Evolutionary conservation across 2,113 vertebrate species (phyloP).

Genomic region (Telmatochromis brichardi): DNA sequence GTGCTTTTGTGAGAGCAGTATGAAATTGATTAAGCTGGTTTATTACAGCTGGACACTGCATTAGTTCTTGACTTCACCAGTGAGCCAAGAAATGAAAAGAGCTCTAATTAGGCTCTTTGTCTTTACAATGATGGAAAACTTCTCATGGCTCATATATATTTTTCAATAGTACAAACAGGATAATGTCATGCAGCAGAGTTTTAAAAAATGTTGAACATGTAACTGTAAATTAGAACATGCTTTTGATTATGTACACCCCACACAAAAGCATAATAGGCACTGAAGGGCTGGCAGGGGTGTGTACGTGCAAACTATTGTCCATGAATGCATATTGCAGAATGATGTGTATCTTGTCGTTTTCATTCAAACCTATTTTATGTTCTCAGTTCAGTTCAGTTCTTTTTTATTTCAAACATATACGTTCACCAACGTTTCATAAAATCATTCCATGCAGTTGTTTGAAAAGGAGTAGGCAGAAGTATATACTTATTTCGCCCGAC

Average conservation of each 20-base stretch:
- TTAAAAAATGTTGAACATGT: not conserved
- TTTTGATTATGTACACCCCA: not conserved
- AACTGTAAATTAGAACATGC: not conserved
- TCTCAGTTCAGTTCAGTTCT: too few species aligned
- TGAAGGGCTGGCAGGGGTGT: too few species aligned
- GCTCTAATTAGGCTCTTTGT: not conserved
- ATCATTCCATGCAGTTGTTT: too few species aligned
- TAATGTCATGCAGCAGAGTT: fast-evolving
- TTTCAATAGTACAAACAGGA: not conserved
- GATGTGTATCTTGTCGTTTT: too few species aligned
- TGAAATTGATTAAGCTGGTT: not conserved
- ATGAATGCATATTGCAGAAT: too few species aligned
- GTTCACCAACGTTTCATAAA: too few species aligned
- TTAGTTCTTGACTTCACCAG: not conserved
- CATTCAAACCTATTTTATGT: too few species aligned
- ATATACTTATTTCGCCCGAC: too few species aligned
- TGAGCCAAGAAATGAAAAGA: slow-evolving; percentile 1
- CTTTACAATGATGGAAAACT: not conserved
- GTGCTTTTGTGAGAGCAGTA: not conserved
- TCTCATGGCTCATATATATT: not conserved
- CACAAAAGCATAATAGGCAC: too few species aligned
- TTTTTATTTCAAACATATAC: too few species aligned
- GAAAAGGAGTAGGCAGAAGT: too few species aligned
- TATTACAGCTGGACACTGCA: not conserved
- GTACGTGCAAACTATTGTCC: too few species aligned